Percentiles rank a stretch among this genome's conserved stretches.
Evolutionary conservation across 30 jellyfish, hydroid and myxozoan species (phyloP).

Genomic region (Aurelia sp.): DNA sequence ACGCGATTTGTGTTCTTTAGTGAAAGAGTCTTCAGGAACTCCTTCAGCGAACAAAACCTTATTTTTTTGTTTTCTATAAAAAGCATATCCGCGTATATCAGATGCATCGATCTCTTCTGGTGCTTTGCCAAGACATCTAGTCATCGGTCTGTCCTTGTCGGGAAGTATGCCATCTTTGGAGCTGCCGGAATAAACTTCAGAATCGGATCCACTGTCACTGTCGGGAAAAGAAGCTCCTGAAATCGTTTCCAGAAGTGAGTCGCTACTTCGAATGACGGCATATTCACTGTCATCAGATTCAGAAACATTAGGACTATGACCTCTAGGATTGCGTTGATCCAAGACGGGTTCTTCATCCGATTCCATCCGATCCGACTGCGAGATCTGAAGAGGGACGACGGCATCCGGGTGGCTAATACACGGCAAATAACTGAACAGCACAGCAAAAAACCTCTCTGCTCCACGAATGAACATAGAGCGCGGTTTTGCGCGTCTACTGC

Average conservation of each 20-base stretch:
- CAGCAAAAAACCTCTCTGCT: conserved; percentile 7
- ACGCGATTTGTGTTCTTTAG: not conserved
- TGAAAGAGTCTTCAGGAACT: not conserved
- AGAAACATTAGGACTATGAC: not conserved
- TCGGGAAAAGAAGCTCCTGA: not conserved
- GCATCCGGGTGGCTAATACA: conserved; percentile 39
- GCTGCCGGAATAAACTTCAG: not conserved
- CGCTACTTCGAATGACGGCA: not conserved
- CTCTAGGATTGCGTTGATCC: not conserved
- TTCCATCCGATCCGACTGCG: not conserved
- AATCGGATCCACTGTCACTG: not conserved
- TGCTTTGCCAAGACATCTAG: conserved; percentile 4
- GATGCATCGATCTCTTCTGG: not conserved
- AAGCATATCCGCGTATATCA: conserved; percentile 2
- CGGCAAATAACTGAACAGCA: conserved; percentile 46
- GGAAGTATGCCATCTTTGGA: not conserved
- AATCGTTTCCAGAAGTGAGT: conserved; percentile 5
- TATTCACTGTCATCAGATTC: not conserved
- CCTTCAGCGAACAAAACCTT: not conserved
- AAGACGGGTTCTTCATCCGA: not conserved
- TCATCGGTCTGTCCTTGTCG: not conserved
- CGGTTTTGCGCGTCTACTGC: conserved; percentile 22
- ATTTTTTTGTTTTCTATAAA: not conserved
- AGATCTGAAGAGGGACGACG: conserved; percentile 7
- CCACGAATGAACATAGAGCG: not conserved